Percentiles rank a stretch among this genome's conserved stretches.
These are phyloP conservation scores for Delia radicum DNA, from an alignment of 1,140 invertebrate genomes.

Conservation along the genomic window DNA sequence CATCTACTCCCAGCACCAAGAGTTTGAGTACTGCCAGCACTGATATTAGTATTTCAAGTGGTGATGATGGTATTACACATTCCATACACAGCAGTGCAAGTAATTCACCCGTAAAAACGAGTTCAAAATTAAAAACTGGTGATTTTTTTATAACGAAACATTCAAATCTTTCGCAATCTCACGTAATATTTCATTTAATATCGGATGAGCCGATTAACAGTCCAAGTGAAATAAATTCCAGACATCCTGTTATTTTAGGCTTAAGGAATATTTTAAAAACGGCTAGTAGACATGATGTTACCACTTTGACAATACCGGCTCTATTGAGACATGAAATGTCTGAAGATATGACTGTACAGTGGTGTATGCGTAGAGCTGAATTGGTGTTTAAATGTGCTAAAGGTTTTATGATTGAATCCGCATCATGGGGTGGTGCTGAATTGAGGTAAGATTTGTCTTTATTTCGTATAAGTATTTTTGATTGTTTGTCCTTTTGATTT, in stretches of 20 bases:
- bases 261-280: slow-evolving; percentile 93
- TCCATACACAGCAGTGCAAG: slow-evolving; percentile 30
- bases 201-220: slow-evolving; percentile 70
- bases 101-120: slow-evolving; percentile 40
- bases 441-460: slow-evolving; percentile 66
- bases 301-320: slow-evolving; percentile 89
- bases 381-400: slow-evolving; percentile 98
- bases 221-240: slow-evolving; percentile 87
- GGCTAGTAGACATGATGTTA: slow-evolving; percentile 90
- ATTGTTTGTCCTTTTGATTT: neutral
- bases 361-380: slow-evolving; percentile 94
- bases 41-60: slow-evolving; percentile 6
- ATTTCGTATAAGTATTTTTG: neutral
- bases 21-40: slow-evolving; percentile 8
- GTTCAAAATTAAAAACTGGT: slow-evolving; percentile 71
- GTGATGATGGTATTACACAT: slow-evolving; percentile 20
- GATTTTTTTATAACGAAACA: slow-evolving; percentile 94
- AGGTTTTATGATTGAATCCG: slow-evolving; percentile 99
- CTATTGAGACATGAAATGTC: slow-evolving; percentile 89
- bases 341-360: slow-evolving; percentile 96
- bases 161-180: slow-evolving; percentile 92
- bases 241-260: slow-evolving; percentile 93
- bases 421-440: slow-evolving; percentile 87
- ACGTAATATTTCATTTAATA: slow-evolving; percentile 94
- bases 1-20: slow-evolving; percentile 35